phyloP scores from a whole-genome alignment of 2,113 vertebrate genomes.

The Casuarius casuarius region DNA sequence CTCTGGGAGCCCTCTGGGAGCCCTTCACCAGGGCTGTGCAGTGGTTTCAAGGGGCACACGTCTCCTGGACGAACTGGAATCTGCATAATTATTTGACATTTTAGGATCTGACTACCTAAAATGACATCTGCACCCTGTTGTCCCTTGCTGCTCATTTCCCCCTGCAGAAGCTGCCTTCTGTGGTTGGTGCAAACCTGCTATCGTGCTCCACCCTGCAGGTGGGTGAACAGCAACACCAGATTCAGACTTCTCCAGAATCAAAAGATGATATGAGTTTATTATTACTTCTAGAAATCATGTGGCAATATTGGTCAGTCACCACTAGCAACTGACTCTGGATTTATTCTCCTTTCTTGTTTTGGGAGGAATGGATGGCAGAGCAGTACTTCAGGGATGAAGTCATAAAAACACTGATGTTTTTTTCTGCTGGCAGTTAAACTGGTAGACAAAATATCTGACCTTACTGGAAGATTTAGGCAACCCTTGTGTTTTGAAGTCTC shows the following conservation, averaged over 20 bases:
- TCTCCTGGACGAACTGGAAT: not conserved
- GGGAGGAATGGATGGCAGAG: not conserved
- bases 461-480: constrained; percentile 51
- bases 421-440: not conserved
- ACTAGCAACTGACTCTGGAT: constrained; percentile 22
- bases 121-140: not conserved
- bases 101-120: not conserved
- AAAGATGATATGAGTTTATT: not conserved
- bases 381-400: not conserved
- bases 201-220: not conserved
- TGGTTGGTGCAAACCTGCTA: not conserved
- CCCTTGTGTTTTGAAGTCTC: not conserved
- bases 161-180: fast-evolving
- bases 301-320: constrained; percentile 49
- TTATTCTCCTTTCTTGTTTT: not conserved
- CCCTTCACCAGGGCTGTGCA: not conserved
- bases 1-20: not conserved
- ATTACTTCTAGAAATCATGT: constrained; percentile 17
- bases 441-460: constrained; percentile 33
- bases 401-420: not conserved
- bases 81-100: not conserved
- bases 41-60: not conserved
- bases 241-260: not conserved
- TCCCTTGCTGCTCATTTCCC: not conserved
- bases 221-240: not conserved